phyloP scores from a whole-genome alignment of 2,797 vertebrate genomes.

The Vespertilio murinus region DNA sequence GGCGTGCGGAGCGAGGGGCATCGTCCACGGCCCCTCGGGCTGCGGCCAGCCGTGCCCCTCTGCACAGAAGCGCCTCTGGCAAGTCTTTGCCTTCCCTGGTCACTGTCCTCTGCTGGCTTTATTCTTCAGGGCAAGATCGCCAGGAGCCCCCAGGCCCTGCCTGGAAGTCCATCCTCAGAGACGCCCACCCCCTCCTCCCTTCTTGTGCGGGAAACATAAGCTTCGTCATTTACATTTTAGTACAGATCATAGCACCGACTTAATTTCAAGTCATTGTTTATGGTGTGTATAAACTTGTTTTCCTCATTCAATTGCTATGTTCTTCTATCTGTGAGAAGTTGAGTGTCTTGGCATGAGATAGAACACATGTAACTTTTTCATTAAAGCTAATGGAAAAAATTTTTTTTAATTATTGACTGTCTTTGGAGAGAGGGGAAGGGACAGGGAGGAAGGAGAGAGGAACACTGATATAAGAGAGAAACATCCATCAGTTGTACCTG shows the following conservation, averaged over 20 bases:
- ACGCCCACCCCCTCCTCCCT: rapidly evolving
- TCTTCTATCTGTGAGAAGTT: constrained; percentile 44
- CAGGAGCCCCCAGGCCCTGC: neutral
- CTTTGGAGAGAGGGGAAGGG: neutral
- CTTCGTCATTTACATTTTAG: neutral
- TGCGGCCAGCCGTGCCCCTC: neutral
- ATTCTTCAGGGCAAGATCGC: neutral
- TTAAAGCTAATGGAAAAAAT: constrained; percentile 62
- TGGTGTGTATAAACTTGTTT: neutral
- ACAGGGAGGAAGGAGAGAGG: neutral
- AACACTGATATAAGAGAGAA: neutral
- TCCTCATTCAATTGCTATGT: neutral
- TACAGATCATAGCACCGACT: neutral
- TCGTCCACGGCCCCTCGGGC: neutral
- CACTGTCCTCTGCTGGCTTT: neutral
- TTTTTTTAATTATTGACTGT: neutral
- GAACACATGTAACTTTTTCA: constrained; percentile 50
- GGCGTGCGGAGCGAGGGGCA: rapidly evolving
- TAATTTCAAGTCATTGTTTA: neutral
- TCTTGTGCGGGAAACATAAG: rapidly evolving
- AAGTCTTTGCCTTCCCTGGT: neutral
- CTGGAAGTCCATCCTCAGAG: no score
- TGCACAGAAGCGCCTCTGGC: neutral
- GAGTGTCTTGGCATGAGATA: neutral
- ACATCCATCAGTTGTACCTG: neutral